Evolutionary conservation across 2,113 vertebrate species (phyloP).

Genomic region (Syngnathus floridae): DNA sequence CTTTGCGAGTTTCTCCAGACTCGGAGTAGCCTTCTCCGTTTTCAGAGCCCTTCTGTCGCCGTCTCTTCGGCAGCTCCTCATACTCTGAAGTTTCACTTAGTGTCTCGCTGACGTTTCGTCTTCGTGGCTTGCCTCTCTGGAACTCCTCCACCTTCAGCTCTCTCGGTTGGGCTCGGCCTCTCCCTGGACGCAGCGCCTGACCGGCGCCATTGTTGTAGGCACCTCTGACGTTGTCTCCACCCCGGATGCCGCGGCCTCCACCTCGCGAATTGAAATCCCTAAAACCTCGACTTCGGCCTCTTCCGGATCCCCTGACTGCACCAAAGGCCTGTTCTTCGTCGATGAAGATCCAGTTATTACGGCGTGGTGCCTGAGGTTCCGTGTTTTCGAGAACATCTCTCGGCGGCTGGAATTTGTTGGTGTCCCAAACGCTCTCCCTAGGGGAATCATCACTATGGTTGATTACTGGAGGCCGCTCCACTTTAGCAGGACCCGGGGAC

Average conservation of each 20-base stretch:
- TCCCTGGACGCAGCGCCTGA: conserved; percentile 61
- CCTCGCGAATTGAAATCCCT: conserved; percentile 85
- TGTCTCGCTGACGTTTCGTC: conserved; percentile 89
- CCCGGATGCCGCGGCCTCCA: conserved; percentile 64
- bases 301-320: conserved; percentile 74
- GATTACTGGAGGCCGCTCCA: conserved; percentile 60
- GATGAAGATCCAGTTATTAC: conserved; percentile 97
- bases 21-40: conserved; percentile 75
- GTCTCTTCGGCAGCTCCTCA: conserved; percentile 90
- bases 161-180: conserved; percentile 73
- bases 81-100: conserved; percentile 94
- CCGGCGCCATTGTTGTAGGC: conserved; percentile 56
- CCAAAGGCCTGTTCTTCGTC: conserved; percentile 96
- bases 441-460: conserved; percentile 69
- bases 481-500: conserved; percentile 55
- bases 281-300: conserved; percentile 83
- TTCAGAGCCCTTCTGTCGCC: conserved; percentile 81
- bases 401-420: conserved; percentile 53
- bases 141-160: conserved; percentile 83
- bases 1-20: conserved; percentile 72
- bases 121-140: conserved; percentile 80
- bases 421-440: conserved; percentile 76
- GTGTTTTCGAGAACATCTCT: conserved; percentile 64
- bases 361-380: conserved; percentile 75
- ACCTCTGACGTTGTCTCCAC: conserved; percentile 57